A percentile compares a stretch with the other conserved stretches of the same genome.
Conservation (phyloP, 1,140 invertebrate genomes). For the Hyles euphorbiae region DNA sequence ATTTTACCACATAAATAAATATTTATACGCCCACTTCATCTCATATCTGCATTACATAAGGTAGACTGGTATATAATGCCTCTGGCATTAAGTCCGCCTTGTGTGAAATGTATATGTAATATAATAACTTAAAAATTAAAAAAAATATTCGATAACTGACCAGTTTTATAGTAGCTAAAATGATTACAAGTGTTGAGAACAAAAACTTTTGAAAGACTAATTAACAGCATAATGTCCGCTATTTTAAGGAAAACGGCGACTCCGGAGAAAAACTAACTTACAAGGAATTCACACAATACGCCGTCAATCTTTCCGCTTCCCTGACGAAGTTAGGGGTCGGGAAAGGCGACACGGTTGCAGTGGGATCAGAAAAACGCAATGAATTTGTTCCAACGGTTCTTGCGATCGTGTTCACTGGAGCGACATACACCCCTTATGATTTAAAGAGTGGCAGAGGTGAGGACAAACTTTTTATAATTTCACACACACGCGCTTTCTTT, state of each 20-base stretch:
- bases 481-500: too few species aligned
- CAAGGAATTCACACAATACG: slow-evolving; percentile 41
- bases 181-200: neutral
- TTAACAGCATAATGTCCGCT: slow-evolving; percentile 2
- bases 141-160: neutral
- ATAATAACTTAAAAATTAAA: too few species aligned
- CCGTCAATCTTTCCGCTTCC: slow-evolving; percentile 35
- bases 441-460: slow-evolving; percentile 68
- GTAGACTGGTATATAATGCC: too few species aligned
- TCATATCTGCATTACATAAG: too few species aligned
- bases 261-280: slow-evolving; percentile 39
- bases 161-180: neutral
- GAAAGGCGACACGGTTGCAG: slow-evolving; percentile 76
- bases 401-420: slow-evolving; percentile 57
- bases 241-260: slow-evolving; percentile 33
- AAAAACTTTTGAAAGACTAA: too few species aligned
- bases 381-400: slow-evolving; percentile 77
- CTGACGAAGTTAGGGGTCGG: slow-evolving; percentile 39
- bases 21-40: too few species aligned
- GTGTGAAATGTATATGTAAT: too few species aligned
- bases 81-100: too few species aligned
- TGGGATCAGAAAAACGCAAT: slow-evolving; percentile 79
- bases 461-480: slow-evolving; percentile 34
- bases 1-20: too few species aligned
- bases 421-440: slow-evolving; percentile 46